phyloP scores from a whole-genome alignment of 2,888 invertebrate genomes.

The Psylliodes chrysocephalus region DNA sequence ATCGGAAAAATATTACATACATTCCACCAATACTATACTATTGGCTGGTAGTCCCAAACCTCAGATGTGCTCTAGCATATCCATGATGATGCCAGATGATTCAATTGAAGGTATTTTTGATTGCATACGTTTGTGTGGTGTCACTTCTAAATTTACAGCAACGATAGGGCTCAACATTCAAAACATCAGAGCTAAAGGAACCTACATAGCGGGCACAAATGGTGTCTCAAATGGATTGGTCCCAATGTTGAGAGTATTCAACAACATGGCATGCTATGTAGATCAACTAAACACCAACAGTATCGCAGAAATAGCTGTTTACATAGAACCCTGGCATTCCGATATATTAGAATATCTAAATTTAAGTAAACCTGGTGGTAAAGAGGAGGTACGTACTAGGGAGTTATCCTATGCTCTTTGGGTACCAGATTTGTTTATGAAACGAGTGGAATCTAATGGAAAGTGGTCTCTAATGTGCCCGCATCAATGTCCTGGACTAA shows the following conservation, averaged over 20 bases:
- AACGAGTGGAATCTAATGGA: slow-evolving; percentile 84
- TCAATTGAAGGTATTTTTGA: slow-evolving; percentile 96
- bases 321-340: slow-evolving; percentile 99
- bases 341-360: slow-evolving; percentile 96
- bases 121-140: slow-evolving; percentile 90
- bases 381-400: slow-evolving; percentile 92
- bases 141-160: slow-evolving; percentile 96
- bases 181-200: slow-evolving; percentile 88
- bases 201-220: slow-evolving; percentile 93
- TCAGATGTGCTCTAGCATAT: slow-evolving; percentile 95
- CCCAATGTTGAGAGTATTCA: slow-evolving; percentile 95
- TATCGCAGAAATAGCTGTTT: slow-evolving; percentile 97
- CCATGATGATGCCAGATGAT: slow-evolving; percentile 93
- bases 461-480: slow-evolving; percentile 99
- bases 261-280: slow-evolving; percentile 95
- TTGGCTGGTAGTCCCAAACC: slow-evolving; percentile 91
- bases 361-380: slow-evolving; percentile 87
- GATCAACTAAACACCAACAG: slow-evolving; percentile 98
- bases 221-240: slow-evolving; percentile 96
- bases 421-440: slow-evolving; percentile 99
- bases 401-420: slow-evolving; percentile 97
- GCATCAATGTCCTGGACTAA: slow-evolving; percentile 87
- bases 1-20: slow-evolving; percentile 96
- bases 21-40: slow-evolving; percentile 97
- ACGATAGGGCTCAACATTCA: slow-evolving; percentile 97